Conservation (phyloP, 2,113 vertebrate genomes). For the Platysteira castanea region DNA sequence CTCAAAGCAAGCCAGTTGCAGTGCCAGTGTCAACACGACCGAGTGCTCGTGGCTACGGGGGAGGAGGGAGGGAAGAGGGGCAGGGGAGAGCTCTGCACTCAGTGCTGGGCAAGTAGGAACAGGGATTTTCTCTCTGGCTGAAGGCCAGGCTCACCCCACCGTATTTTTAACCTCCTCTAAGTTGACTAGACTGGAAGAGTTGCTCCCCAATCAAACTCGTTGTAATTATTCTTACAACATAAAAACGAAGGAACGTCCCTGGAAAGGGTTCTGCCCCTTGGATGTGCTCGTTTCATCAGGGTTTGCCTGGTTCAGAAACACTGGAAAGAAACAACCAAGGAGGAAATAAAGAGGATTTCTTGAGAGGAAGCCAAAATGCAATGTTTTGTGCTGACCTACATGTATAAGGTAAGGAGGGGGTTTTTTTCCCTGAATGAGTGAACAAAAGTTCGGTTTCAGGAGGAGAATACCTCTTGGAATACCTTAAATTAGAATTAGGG, state of each 20-base stretch:
- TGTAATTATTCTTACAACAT: constrained; percentile 2
- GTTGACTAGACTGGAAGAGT: constrained; percentile 1
- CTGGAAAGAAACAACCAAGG: background rate
- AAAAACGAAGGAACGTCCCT: constrained; percentile 10
- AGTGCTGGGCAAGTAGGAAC: constrained; percentile 19
- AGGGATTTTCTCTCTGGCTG: background rate
- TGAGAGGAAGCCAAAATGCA: background rate
- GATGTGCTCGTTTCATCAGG: background rate
- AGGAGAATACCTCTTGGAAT: background rate
- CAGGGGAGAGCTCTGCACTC: background rate
- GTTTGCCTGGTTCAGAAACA: background rate
- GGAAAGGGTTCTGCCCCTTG: background rate
- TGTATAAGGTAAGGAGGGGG: background rate
- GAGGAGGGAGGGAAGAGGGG: background rate
- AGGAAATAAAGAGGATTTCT: background rate
- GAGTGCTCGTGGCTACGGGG: background rate
- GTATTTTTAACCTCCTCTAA: background rate
- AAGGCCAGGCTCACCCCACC: background rate
- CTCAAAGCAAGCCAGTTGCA: constrained; percentile 32
- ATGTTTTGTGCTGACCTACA: background rate
- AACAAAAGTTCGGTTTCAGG: background rate
- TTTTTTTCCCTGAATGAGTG: background rate
- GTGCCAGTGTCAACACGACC: constrained; percentile 66
- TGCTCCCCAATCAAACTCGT: constrained; percentile 27
- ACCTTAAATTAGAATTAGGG: background rate